These are phyloP conservation scores for Euproctis similis DNA, from an alignment of 2,888 invertebrate species.

Conservation along the genomic window DNA sequence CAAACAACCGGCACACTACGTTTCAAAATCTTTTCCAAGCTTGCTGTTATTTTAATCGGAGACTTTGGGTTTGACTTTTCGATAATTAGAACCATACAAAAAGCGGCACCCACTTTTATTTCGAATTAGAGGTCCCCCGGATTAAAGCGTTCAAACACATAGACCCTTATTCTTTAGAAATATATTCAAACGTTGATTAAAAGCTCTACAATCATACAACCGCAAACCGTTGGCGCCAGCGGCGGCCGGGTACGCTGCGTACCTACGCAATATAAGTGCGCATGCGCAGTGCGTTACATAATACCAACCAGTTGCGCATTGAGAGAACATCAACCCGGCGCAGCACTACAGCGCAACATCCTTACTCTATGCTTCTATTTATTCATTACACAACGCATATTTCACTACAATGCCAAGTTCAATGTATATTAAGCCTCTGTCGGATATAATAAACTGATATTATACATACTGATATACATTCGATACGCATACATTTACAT, in stretches of 20 bases:
- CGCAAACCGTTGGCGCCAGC: slow-evolving; percentile 40
- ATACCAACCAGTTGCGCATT: slow-evolving; percentile 50
- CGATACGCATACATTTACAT: slow-evolving; percentile 12
- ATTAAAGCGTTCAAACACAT: no score
- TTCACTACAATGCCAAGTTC: slow-evolving; percentile 38
- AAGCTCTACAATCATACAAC: slow-evolving; percentile 31
- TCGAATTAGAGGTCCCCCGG: no score
- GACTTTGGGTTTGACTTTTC: no score
- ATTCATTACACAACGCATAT: slow-evolving; percentile 26
- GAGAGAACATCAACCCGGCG: slow-evolving; percentile 24
- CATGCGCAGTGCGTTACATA: slow-evolving; percentile 45
- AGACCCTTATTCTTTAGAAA: no score
- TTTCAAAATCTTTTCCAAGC: no score
- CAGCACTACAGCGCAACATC: slow-evolving; percentile 16
- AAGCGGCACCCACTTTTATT: no score
- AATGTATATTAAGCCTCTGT: slow-evolving; percentile 23
- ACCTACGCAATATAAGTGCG: slow-evolving; percentile 21
- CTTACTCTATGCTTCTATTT: no score
- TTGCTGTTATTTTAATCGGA: no score
- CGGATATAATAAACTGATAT: slow-evolving; percentile 16
- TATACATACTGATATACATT: no score
- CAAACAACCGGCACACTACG: no score
- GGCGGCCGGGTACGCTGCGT: slow-evolving; percentile 14
- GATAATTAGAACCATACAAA: no score
- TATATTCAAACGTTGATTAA: slow-evolving; percentile 26